A percentile compares a stretch with the other conserved stretches of the same genome.
Conservation (phyloP, 2,888 invertebrate genomes). For the Parelbella ahira region DNA sequence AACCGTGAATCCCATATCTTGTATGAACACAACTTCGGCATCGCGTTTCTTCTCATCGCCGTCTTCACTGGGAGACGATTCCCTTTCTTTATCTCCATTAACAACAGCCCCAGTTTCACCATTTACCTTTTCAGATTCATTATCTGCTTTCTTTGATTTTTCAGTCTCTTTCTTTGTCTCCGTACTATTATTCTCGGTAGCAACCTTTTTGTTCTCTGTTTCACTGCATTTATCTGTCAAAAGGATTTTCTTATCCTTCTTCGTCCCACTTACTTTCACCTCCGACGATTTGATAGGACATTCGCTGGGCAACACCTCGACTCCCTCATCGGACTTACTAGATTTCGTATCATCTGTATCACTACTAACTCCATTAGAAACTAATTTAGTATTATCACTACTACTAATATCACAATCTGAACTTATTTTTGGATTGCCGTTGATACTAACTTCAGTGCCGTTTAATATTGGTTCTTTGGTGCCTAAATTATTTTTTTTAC, state of each 20-base stretch:
- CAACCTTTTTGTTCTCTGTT: slow-evolving; percentile 48
- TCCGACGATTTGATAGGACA: slow-evolving; percentile 47
- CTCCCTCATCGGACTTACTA: slow-evolving; percentile 60
- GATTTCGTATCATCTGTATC: slow-evolving; percentile 66
- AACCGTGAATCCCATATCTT: slow-evolving; percentile 95
- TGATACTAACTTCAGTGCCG: slow-evolving; percentile 63
- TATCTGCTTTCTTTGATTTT: slow-evolving; percentile 41
- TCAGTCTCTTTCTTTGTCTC: slow-evolving; percentile 48
- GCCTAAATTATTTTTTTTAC: slow-evolving; percentile 54
- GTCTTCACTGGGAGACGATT: slow-evolving; percentile 71
- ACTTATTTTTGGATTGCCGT: slow-evolving; percentile 67
- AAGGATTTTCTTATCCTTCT: slow-evolving; percentile 61
- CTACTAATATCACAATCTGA: slow-evolving; percentile 78
- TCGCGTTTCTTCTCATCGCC: slow-evolving; percentile 82
- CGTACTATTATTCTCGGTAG: slow-evolving; percentile 41
- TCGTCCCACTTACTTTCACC: slow-evolving; percentile 53
- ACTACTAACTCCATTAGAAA: slow-evolving; percentile 71
- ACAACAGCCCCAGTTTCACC: slow-evolving; percentile 51
- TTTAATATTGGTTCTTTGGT: slow-evolving; percentile 74
- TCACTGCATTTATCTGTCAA: slow-evolving; percentile 50
- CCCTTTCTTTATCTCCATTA: slow-evolving; percentile 68
- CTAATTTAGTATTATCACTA: slow-evolving; percentile 74
- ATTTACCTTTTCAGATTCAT: slow-evolving; percentile 48
- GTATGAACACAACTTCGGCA: slow-evolving; percentile 92
- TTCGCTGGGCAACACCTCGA: slow-evolving; percentile 39